Base-by-base conservation (phyloP, 2,888 invertebrate genomes). In the Stenchaetothrips biformis region DNA sequence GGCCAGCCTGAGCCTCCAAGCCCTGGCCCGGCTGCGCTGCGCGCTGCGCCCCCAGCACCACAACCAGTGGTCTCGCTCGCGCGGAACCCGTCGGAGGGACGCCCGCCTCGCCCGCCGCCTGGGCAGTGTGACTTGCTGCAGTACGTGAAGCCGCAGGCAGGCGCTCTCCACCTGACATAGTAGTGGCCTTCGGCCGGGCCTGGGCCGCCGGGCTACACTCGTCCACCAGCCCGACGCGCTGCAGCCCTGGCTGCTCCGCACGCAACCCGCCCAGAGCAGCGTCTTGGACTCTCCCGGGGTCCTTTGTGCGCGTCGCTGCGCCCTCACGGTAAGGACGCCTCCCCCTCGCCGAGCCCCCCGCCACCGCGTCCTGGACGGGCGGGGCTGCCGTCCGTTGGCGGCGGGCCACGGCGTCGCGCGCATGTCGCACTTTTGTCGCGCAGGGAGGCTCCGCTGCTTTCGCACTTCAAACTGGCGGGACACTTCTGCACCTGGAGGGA, bases 51-150 rank as follows among this genome's bases (percentile, higher is more conserved):
- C 53, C 53, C 16, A 53, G 9, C 53, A 9, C 13, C 53, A 53
- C 53, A 53, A 21, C 67, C 21, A 67, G 67, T 67, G 82, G 83
- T 83, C 81, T 80, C 82, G 82, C 81, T 82, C 79, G 82, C 82
- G 67, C 82, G 82, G 82, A 83, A 82, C 83, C 83, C 81, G 82
- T 83, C 83, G 82, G 81, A 80, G 82, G 83, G 81, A 82, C 81
- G 82, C 82, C 82, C 81, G 81, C 81, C 81, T 82, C 82, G 83
- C 82, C 83, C 82, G 82, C 82, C 82, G 83, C 83, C 37, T 37
- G 37, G 37, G 37, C 37, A 37, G 37, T 37, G 37, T 37, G 37
- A 4, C 37, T 37, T 37, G 37, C 37, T 37, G 37, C n/a, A n/a
- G n/a, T 37, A 37, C 37, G 37, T 37, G 37, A 37, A 37, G 37